Evolutionary conservation across 2,113 vertebrate species (phyloP).

Genomic region (Hippocampus guttulatus): DNA sequence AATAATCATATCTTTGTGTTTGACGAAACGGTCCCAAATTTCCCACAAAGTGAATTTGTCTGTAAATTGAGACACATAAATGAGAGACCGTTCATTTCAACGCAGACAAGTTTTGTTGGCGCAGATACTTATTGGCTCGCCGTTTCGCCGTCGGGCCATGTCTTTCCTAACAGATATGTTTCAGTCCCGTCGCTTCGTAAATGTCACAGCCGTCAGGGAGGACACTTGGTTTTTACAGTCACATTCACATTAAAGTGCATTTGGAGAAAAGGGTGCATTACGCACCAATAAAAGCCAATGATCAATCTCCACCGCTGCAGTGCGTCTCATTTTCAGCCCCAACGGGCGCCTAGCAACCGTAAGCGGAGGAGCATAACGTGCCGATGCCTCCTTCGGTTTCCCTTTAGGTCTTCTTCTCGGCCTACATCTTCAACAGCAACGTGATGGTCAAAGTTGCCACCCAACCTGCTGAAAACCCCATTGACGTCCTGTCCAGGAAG

Average conservation of each 20-base stretch:
- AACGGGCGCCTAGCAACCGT: not conserved
- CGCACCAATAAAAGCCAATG: not conserved
- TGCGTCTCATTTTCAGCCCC: not conserved
- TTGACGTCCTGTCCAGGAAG: conserved; percentile 94
- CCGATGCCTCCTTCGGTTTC: not conserved
- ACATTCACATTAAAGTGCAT: not conserved
- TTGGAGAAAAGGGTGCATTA: not conserved
- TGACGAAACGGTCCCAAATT: not conserved
- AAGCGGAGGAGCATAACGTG: not conserved
- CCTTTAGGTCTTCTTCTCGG: conserved; percentile 94
- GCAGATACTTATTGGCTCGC: not conserved
- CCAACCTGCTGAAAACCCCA: conserved; percentile 95
- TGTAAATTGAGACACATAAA: not conserved
- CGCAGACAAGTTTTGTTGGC: not conserved
- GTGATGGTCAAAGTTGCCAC: conserved; percentile 99
- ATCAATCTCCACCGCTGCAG: not conserved
- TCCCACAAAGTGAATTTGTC: too few relatives aligned
- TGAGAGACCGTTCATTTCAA: not conserved
- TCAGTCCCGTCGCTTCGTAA: not conserved
- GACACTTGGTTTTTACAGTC: not conserved
- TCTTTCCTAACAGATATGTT: not conserved
- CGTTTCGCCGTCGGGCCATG: not conserved
- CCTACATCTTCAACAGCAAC: conserved; percentile 99
- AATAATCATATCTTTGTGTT: not conserved
- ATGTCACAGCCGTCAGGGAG: not conserved